Evolutionary conservation across 1,140 invertebrate species (phyloP), one percentile per base, ranked within the genome.

Genomic region (Battus philenor): DNA sequence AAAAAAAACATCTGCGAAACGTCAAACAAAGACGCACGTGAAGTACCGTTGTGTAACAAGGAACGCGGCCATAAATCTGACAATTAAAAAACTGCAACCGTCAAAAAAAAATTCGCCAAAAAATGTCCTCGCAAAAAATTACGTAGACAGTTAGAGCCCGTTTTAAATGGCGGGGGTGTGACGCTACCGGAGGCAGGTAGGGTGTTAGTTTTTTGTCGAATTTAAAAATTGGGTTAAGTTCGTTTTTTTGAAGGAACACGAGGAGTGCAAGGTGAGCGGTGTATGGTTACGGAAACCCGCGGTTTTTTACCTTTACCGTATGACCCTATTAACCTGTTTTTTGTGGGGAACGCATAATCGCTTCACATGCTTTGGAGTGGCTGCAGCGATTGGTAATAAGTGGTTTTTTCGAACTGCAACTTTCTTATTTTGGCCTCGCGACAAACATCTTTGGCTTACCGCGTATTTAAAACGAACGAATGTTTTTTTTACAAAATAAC

Each of bases 181-280:
- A 61, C 59, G 71, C 73, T 76, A 74, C 67, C 56, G 71, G 65
- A 50, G 61, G 73, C 75, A 81, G 77, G 73, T 74, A 71, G 50
- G 2, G 9, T 16, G 57, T 70, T 78, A 78, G 75, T 77, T 64
- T 48, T 56, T 50, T 50, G n/a, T 55, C 45, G 53, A 57, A 54
- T 64, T 66, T 66, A 58, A 54, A 71, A 83, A 83, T 79, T 81
- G 75, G 79, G 79, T 79, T 83, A 78, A 68, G 50, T 59, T 70
- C 78, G 76, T 82, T 79, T 78, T 82, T 70, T 65, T 16, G 54
- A 38, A 36, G 60, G 64, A 70, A 79, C 54, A 70, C 70, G 72
- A 76, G 47, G 46, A 52, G 50, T 47, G 61, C 71, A 76, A 79
- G 76, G 78, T 77, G 75, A 80, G 56, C 69, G 66, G 73, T 69